Evolutionary conservation across 2,797 vertebrate genomes (phyloP), one percentile per base, ranked within the genome.

Genomic region (Sylvia borin): DNA sequence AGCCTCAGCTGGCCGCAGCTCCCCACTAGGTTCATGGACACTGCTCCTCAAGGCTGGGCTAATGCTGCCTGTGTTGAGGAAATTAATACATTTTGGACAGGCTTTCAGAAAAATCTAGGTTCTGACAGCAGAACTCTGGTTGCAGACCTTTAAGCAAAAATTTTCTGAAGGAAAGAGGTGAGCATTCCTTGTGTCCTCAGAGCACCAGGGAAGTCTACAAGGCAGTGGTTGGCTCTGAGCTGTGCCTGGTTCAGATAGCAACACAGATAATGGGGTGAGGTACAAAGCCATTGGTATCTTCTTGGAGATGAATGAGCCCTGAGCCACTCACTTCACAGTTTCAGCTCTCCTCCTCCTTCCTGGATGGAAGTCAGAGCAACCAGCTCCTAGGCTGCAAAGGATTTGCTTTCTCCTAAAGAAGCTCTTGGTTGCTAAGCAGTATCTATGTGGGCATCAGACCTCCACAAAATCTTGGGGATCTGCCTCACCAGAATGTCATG

Each of bases 371-470:
- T 84, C 80, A 90, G 65, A 95, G 72, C 90, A 87, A 85, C 65
- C 66, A 81, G 4, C 34, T 94, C 67, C 22, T n/a, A 75, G 48
- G 70, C 87, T 94, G 70, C 53, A 61, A 45, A 85, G 61, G 34
- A 88, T 70, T 90, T 85, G 43, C 86, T 93, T 92, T 94, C 70
- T 81, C 61, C 40, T 53, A 65, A 96, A 96, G 92, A 62, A 88
- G 91, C 65, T 96, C 92, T 96, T 95, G 61, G 97, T 98, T 98
- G 97, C 97, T 98, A 98, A 96, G 97, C 92, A 97, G 97, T 98
- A 97, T 97, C 98, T 97, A 97, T 97, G 97, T 98, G 97, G 97
- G 97, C 97, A 97, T 95, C 81, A 97, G 97, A 94, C 79, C 86
- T 96, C 96, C 95, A 95, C 87, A 98, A 97, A 97, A 94, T 97